These are phyloP conservation scores for mouse (Mus musculus) DNA, from an alignment of 2,113 vertebrate genomes.

Conservation along the genomic window GRCm39 chr17:81833501-81834000, in stretches of 20 bases:
- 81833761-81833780: not conserved
- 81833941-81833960: not conserved
- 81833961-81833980: not conserved
- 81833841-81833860: not conserved
- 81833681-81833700: not conserved
- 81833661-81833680: not conserved
- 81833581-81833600: not conserved
- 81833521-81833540: not conserved
- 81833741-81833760: not conserved
- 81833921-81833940: not conserved
- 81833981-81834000: not conserved
- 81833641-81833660: not conserved
- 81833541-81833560: not conserved
- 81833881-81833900: not conserved
- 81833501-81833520: not conserved
- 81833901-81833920: not conserved
- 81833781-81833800: not conserved
- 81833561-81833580: not conserved
- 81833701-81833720: not conserved
- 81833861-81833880: not conserved
- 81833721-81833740: not conserved
- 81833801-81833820: not conserved
- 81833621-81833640: constrained; percentile 4
- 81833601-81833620: not conserved
- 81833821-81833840: not conserved